A percentile compares a stretch with the other conserved stretches of the same genome.
These are phyloP conservation scores for Lipophrys pholis DNA, from an alignment of 2,113 vertebrate genomes.

Conservation along the genomic window DNA sequence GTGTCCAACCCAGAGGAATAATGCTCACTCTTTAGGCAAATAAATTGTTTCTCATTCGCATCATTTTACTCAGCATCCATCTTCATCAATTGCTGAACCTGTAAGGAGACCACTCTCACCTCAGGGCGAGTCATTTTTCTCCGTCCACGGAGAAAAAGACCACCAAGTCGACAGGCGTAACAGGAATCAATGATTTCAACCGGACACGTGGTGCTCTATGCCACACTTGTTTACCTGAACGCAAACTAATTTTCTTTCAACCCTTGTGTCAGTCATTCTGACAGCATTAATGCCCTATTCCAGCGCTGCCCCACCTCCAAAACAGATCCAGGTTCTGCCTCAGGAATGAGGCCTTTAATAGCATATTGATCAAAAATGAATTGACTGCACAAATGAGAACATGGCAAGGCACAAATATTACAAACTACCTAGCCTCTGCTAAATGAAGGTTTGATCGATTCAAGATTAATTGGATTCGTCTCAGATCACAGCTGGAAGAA, in stretches of 20 bases:
- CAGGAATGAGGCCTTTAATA: conserved; percentile 73
- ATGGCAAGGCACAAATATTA: conserved; percentile 71
- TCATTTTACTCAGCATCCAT: conserved; percentile 30
- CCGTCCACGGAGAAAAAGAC: conserved; percentile 48
- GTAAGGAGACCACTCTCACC: conserved; percentile 47
- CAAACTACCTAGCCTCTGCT: conserved; percentile 65
- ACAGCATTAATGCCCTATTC: conserved; percentile 24
- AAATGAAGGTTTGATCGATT: conserved; percentile 74
- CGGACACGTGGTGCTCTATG: conserved; percentile 52
- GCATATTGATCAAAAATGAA: conserved; percentile 82
- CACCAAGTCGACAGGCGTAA: conserved; percentile 56
- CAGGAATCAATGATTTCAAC: conserved; percentile 68
- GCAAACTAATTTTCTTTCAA: conserved; percentile 60
- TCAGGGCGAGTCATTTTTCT: conserved; percentile 63
- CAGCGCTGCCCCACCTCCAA: background rate
- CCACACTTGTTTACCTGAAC: conserved; percentile 62
- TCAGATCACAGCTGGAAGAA: conserved; percentile 42
- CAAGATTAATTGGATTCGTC: conserved; percentile 76
- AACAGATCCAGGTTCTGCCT: conserved; percentile 31
- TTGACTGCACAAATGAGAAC: conserved; percentile 69
- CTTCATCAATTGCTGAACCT: conserved; percentile 7
- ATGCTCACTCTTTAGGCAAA: background rate
- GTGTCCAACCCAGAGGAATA: conserved; percentile 12
- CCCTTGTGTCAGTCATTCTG: conserved; percentile 34
- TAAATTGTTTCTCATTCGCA: conserved; percentile 35